Conservation (phyloP, 2,888 invertebrate genomes). For the Electrophaes corylata region DNA sequence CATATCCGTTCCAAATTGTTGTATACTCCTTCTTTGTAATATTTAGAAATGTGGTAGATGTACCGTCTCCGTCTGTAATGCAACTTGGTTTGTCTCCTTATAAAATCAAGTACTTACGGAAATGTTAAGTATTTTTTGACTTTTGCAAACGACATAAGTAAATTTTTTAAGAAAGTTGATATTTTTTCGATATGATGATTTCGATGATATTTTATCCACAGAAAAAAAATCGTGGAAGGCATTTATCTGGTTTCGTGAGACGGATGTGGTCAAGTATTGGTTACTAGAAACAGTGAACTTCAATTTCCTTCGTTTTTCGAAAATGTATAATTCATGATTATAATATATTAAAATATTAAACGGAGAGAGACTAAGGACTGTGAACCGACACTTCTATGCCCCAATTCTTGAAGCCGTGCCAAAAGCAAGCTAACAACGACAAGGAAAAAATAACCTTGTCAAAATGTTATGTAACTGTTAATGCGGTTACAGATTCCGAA, state of each 20-base stretch:
- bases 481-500: constrained; percentile 21
- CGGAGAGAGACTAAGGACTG: constrained; percentile 37
- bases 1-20: constrained; percentile 2
- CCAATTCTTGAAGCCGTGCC: constrained; percentile 71
- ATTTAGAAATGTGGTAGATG: background rate
- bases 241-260: background rate
- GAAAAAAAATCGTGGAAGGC: background rate
- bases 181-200: too few relatives aligned
- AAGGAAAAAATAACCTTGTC: constrained; percentile 79
- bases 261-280: background rate
- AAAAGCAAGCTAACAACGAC: constrained; percentile 69
- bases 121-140: too few relatives aligned
- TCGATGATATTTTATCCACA: background rate
- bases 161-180: too few relatives aligned
- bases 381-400: constrained; percentile 53
- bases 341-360: constrained; percentile 17
- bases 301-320: background rate
- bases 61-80: background rate
- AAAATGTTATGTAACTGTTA: constrained; percentile 62
- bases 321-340: background rate
- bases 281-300: background rate
- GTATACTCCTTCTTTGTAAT: too few relatives aligned
- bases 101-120: background rate
- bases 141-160: too few relatives aligned
- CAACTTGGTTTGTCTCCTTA: background rate